Base-by-base conservation (phyloP, 1,140 invertebrate genomes). In the Apis mellifera region DNA sequence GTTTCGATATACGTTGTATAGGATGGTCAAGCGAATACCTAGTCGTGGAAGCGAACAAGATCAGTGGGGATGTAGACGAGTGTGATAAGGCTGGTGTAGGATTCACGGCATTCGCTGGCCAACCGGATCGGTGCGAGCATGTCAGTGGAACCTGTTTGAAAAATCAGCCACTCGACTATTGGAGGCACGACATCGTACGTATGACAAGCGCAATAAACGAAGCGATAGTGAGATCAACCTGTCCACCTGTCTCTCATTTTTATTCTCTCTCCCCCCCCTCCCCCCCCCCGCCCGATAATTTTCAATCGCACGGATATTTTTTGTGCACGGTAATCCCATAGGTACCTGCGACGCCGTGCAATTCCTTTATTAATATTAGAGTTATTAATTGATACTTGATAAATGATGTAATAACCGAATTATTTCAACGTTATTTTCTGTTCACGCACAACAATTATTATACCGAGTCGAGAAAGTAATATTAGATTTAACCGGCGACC, bases 1-100 rank as follows among this genome's bases (percentile, higher is more conserved):
- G 19, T 23, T 48, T 12, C 15, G 50, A 50, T 82, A 42, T 8
- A n/a, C 13, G 4, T 48, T 12, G 66, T 50, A 26, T 74, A 92
- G 93, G 89, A 64, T 94, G 94, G 17, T 89, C 93, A 2, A 82
- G 76, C 0, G 94, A 95, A 75, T 95, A 94, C 78, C 84, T 95
- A 66, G 89, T 95, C n/a, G 87, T 95, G 11, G 84, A 87, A 21
- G 85, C 90, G 4, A 89, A 88, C 69, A 88, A 89, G 17, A 90
- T 95, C 26, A 90, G 91, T 70, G 71, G 90, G n/a, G 90, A 92
- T 72, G 94, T 94, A 26, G 91, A 92, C 69, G 90, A 92, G 48
- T 95, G 95, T 70, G 92, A 95, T 87, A 94, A 92, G 70, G 91
- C 91, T 26, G 95, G 94, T 23, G 93, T 94, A n/a, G 94, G 93